Evolutionary conservation across 2,113 vertebrate species (phyloP), one percentile per base, ranked within the genome.

Genomic region (Clarias batrachus): DNA sequence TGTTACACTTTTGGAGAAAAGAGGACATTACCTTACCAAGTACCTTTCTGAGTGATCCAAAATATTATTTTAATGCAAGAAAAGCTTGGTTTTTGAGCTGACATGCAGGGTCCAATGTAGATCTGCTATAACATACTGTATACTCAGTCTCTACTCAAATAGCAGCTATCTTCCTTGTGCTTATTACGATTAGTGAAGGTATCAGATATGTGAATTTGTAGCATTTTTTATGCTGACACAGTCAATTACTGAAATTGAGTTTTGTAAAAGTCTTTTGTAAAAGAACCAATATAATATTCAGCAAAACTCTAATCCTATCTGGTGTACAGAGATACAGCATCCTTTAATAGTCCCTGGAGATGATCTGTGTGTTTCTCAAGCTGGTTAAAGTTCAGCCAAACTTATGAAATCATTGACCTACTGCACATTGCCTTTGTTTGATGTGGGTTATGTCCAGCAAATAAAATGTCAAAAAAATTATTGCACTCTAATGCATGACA

Each of bases 341-440:
- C 30, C 27, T 79, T 68, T 76, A 62, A 76, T 48, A 37, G 37
- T 77, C 83, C 70, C 62, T 77, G 82, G 13, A 71, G 65, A 25
- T 74, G 19, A 86, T 82, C 60, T 74, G 70, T 71, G 52, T 27
- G n/a, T 70, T 73, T 54, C 48, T 65, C 23, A 83, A 80, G 30
- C 81, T 13, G 86, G 86, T 76, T 84, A 88, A 89, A 88, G 86
- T 86, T 89, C 87, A 84, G 52, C 65, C 73, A 27, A 57, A 73
- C 59, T 94, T 89, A 90, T 66, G 89, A 56, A 94, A 93, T 68
- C 78, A 19, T n/a, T 81, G 27, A 85, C 65, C 68, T 83, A 87
- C 91, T 93, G 90, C 93, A 91, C 90, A 92, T 88, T 87, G 83
- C 8, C 13, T 85, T 85, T 83, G 73, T 37, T 70, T 77, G 19